A percentile compares a stretch with the other conserved stretches of the same genome.
Evolutionary conservation across 2,888 invertebrate genomes (phyloP).

Genomic region (Anticlea derivata): DNA sequence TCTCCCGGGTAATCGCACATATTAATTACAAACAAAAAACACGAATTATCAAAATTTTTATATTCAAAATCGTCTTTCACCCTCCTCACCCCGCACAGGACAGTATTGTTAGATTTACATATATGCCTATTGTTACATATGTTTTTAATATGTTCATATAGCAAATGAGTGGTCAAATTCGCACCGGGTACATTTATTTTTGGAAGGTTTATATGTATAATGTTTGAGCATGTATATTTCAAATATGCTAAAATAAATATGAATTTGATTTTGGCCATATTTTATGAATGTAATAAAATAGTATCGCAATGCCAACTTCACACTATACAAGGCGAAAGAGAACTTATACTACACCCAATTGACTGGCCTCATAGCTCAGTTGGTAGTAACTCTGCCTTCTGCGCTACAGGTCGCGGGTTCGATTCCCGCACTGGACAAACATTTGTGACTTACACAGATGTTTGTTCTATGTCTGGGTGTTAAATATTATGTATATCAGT

Average conservation of each 20-base stretch:
- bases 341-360: no score
- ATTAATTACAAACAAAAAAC: conserved; percentile 60
- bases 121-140: conserved; percentile 44
- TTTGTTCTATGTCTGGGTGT: no score
- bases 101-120: conserved; percentile 43
- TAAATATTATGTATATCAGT: no score
- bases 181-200: conserved; percentile 25
- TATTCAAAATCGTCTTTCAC: conserved; percentile 33
- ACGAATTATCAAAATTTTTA: conserved; percentile 55
- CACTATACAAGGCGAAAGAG: no score
- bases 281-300: conserved; percentile 6
- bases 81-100: conserved; percentile 49
- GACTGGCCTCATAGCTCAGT: no score
- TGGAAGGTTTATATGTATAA: conserved; percentile 24
- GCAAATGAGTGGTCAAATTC: conserved; percentile 42
- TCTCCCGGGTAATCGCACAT: conserved; percentile 59
- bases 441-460: no score
- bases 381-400: no score
- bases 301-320: not conserved
- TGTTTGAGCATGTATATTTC: not conserved
- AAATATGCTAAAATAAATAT: conserved; percentile 12
- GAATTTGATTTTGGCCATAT: conserved; percentile 2
- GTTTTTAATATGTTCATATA: conserved; percentile 35
- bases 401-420: no score
- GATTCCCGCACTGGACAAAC: no score